Percentiles rank a stretch among this genome's conserved stretches.
Evolutionary conservation across 2,888 invertebrate species (phyloP).

Genomic region (Platycheirus rosarum): DNA sequence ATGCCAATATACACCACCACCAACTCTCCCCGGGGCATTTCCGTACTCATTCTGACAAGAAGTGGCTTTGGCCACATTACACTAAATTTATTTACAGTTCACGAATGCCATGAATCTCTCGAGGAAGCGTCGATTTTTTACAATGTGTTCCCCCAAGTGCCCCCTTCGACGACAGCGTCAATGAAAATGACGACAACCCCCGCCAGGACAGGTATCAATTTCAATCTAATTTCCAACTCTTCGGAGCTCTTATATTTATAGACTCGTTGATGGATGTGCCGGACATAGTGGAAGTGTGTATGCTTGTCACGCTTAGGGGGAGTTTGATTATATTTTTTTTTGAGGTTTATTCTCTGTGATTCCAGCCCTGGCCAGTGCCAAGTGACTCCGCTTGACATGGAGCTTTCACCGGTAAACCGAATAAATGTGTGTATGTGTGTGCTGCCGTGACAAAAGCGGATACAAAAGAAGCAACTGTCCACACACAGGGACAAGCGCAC

Average conservation of each 20-base stretch:
- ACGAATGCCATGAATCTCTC: constrained; percentile 53
- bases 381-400: constrained; percentile 48
- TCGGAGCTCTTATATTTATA: constrained; percentile 47
- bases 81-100: constrained; percentile 69
- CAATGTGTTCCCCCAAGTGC: not conserved
- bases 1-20: not conserved
- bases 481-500: constrained; percentile 26
- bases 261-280: constrained; percentile 57
- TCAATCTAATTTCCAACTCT: constrained; percentile 68
- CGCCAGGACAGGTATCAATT: constrained; percentile 63
- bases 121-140: constrained; percentile 30
- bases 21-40: constrained; percentile 18
- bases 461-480: constrained; percentile 28
- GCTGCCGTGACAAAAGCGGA: constrained; percentile 25
- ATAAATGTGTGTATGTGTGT: constrained; percentile 16
- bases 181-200: constrained; percentile 44
- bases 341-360: constrained; percentile 31
- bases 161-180: constrained; percentile 1
- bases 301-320: constrained; percentile 40
- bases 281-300: constrained; percentile 21
- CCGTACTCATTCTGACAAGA: constrained; percentile 46
- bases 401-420: constrained; percentile 50
- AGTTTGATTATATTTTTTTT: not conserved
- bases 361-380: constrained; percentile 29
- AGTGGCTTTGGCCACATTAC: constrained; percentile 64